A percentile compares a stretch with the other conserved stretches of the same genome.
These are phyloP conservation scores for Paragorgia papillata DNA, from an alignment of 92 coral and sea anemone species.

Conservation along the genomic window DNA sequence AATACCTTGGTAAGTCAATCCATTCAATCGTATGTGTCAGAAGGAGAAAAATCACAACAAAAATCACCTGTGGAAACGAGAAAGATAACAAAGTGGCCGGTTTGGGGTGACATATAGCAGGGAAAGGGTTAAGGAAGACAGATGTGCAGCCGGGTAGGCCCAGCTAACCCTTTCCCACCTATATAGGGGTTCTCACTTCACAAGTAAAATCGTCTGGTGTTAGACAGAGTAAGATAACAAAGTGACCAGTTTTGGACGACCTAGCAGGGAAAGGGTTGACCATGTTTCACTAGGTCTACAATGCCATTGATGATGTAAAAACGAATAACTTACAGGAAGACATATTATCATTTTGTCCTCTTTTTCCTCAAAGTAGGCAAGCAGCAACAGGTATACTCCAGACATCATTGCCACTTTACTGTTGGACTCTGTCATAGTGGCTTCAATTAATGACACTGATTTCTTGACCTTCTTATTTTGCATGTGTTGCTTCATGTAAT, in stretches of 20 bases:
- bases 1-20: too few species aligned
- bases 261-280: neutral
- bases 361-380: constrained; percentile 31
- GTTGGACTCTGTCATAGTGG: neutral
- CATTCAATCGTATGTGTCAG: too few species aligned
- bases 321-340: neutral
- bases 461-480: constrained; percentile 12
- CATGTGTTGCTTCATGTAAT: constrained; percentile 2
- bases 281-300: neutral
- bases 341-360: neutral
- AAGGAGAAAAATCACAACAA: too few species aligned
- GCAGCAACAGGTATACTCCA: constrained; percentile 15
- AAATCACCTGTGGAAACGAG: too few species aligned
- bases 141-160: neutral
- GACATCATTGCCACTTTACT: constrained; percentile 10
- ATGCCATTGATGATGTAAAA: neutral
- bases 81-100: too few species aligned
- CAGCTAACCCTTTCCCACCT: constrained; percentile 1
- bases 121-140: too few species aligned
- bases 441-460: constrained; percentile 7
- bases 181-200: neutral
- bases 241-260: too few species aligned
- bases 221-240: too few species aligned
- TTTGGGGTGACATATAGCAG: too few species aligned
- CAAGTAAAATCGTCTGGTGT: too few species aligned